Evolutionary conservation across 92 coral and sea anemone species (phyloP), one percentile per base, ranked within the genome.

Genomic region (Umimayanthus chanpuru): DNA sequence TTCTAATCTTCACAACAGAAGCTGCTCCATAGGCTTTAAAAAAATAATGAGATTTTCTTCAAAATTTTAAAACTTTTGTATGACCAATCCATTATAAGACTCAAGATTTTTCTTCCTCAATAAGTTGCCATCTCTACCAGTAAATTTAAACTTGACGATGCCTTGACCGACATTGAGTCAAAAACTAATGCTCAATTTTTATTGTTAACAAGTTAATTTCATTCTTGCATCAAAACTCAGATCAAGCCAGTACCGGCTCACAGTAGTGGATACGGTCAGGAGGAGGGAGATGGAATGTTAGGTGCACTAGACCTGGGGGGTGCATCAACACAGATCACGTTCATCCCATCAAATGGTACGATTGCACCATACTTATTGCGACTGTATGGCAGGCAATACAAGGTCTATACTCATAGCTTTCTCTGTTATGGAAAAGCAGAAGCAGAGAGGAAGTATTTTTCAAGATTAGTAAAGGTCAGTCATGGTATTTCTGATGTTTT

Each of bases 221-320:
- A 7, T 44, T 56, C 38, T 84, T 15, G 25, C 26, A 76, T 76
- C 36, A 16, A 0, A 56, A 58, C 58, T 77, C 61, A 83, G 87
- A 83, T 83, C 29, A 43, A 70, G 29, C 87, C 87, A 83, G 25
- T 28, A 18, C 23, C 87, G 70, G 25, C 18, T 26, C 11, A 41
- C 11, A 10, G 32, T 26, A 5, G 14, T 70, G 87, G 15, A 67
- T 38, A n/a, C 26, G 18, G 16, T 16, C 21, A 73, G 53, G 58
- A 87, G 61, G 32, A 74, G 30, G 65, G 43, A 32, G 44, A 68
- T 44, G 71, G n/a, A 61, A 88, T 88, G 80, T 53, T 86, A 14
- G 99, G 99, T 36, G 98, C 99, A 25, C 84, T 97, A 32, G 99
- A 97, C 89, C 90, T 97, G 89, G 99, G 99, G 47, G 99, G 99